Conservation (phyloP, 2,113 vertebrate genomes). For the Clarias magur region DNA sequence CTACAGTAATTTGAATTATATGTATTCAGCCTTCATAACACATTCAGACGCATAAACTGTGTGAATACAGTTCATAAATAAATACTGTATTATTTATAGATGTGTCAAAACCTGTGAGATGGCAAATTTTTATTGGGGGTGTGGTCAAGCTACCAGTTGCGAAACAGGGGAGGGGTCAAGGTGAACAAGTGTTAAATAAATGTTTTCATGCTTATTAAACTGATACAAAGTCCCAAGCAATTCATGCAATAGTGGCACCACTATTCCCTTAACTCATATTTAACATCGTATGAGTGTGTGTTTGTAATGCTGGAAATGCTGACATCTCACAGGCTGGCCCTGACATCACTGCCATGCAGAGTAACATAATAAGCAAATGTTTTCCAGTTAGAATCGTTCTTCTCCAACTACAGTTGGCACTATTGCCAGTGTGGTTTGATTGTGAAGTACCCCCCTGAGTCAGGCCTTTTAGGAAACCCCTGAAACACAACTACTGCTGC, state of each 20-base stretch:
- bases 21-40: not conserved
- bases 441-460: conserved; percentile 22
- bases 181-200: not conserved
- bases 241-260: conserved; percentile 29
- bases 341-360: conserved; percentile 7
- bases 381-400: not conserved
- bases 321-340: not conserved
- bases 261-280: not conserved
- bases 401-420: conserved; percentile 33
- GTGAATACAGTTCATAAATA: not conserved
- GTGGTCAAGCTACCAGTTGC: not conserved
- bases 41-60: not conserved
- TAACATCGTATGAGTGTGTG: not conserved
- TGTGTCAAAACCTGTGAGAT: not conserved
- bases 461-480: conserved; percentile 3
- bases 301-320: conserved; percentile 24
- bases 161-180: not conserved
- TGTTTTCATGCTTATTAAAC: not conserved
- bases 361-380: conserved; percentile 29
- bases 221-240: not conserved
- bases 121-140: not conserved
- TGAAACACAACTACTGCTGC: conserved; percentile 12
- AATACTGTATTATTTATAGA: not conserved
- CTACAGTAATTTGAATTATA: not conserved
- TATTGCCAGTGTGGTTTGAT: conserved; percentile 13